Percentiles rank a stretch among this genome's conserved stretches.
Conservation (phyloP, 1,140 invertebrate species). For the Leptopilina boulardi region DNA sequence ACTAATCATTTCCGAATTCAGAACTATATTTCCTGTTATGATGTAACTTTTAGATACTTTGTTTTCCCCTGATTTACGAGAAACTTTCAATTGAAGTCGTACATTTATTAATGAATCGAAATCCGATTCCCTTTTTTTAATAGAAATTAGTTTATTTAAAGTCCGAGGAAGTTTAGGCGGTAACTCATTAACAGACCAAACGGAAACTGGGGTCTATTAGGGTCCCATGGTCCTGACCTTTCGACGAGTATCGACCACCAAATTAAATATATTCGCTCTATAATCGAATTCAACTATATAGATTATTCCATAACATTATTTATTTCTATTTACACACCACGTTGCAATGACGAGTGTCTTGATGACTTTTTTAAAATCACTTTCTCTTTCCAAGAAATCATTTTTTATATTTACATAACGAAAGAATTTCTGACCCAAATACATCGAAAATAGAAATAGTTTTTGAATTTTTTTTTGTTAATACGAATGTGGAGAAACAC, state of each 20-base stretch:
- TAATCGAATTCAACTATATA: slow-evolving; percentile 38
- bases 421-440: background rate
- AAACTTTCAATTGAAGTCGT: too few relatives aligned
- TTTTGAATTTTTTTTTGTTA: too few relatives aligned
- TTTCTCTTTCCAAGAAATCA: slow-evolving; percentile 8
- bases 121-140: too few relatives aligned
- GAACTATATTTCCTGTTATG: too few relatives aligned
- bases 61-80: too few relatives aligned
- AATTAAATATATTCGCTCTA: slow-evolving; percentile 56
- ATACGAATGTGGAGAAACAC: too few relatives aligned
- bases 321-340: slow-evolving; percentile 8
- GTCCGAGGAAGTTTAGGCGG: background rate
- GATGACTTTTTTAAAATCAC: background rate
- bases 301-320: slow-evolving; percentile 34
- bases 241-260: slow-evolving; percentile 50
- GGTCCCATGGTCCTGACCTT: slow-evolving; percentile 65
- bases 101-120: too few relatives aligned
- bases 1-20: too few relatives aligned
- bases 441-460: too few relatives aligned
- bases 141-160: background rate
- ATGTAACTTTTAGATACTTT: too few relatives aligned
- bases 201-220: slow-evolving; percentile 61
- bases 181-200: slow-evolving; percentile 47
- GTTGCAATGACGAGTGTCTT: background rate
- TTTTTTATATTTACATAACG: background rate